Conservation (phyloP, 2,888 invertebrate genomes). For the Acleris literana region DNA sequence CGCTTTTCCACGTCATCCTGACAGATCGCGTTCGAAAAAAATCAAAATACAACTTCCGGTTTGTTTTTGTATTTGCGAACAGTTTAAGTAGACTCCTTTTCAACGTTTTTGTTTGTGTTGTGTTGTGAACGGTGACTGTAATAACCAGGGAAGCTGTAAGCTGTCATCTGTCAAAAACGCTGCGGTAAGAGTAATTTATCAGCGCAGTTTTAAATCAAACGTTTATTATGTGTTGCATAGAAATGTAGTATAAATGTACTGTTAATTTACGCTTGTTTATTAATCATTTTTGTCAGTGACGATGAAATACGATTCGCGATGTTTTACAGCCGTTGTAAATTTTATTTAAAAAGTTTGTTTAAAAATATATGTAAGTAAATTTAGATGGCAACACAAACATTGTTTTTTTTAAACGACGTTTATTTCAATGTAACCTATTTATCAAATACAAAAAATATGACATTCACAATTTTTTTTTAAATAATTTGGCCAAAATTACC, state of each 20-base stretch:
- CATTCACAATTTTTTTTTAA: no score
- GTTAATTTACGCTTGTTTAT: conserved; percentile 29
- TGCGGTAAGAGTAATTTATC: conserved; percentile 68
- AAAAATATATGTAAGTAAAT: no score
- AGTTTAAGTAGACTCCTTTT: conserved; percentile 35
- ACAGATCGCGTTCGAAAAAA: conserved; percentile 49
- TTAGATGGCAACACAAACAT: no score
- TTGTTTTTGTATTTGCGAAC: not conserved
- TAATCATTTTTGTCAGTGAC: conserved; percentile 19
- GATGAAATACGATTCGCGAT: conserved; percentile 11
- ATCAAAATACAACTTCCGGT: not conserved
- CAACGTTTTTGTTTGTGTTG: conserved; percentile 47
- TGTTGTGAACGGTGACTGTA: conserved; percentile 58
- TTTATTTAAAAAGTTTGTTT: not conserved
- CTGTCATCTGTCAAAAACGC: conserved; percentile 72
- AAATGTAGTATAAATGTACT: conserved; percentile 11
- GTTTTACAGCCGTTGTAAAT: conserved; percentile 21
- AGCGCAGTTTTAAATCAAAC: conserved; percentile 40
- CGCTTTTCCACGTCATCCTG: conserved; percentile 44
- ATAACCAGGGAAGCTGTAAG: conserved; percentile 43
- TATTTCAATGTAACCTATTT: no score
- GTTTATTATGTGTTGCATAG: conserved; percentile 39
- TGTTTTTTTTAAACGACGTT: not conserved
- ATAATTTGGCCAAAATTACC: no score
- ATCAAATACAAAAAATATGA: no score